These are phyloP conservation scores for Ianthella basta DNA, from an alignment of 37 sponge, comb jelly and placozoan species.

Conservation along the genomic window DNA sequence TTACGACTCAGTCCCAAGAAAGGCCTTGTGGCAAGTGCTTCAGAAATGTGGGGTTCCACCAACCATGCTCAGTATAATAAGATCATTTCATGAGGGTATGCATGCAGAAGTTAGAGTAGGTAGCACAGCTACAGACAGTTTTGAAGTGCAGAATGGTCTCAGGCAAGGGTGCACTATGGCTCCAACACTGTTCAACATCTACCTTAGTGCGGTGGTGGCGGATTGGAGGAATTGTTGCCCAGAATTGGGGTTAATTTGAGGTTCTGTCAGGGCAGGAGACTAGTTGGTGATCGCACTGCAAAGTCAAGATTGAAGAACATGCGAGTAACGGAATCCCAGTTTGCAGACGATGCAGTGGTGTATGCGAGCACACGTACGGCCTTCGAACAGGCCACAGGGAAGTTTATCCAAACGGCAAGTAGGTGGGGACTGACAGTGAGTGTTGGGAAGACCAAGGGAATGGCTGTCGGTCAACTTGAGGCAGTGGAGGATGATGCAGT, in stretches of 20 bases:
- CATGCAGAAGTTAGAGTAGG: constrained; percentile 1
- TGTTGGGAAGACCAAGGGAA: constrained; percentile 18
- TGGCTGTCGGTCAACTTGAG: not conserved
- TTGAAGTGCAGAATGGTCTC: not conserved
- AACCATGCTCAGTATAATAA: not conserved
- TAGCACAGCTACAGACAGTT: not conserved
- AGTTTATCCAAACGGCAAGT: constrained; percentile 1
- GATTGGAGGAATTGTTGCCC: constrained; percentile 22
- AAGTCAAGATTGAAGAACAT: constrained; percentile 21
- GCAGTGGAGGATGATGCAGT: constrained; percentile 12
- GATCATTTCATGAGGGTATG: constrained; percentile 26
- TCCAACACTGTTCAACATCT: constrained; percentile 26
- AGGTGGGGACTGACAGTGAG: constrained; percentile 40
- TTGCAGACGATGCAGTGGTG: constrained; percentile 30
- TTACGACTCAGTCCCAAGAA: not conserved
- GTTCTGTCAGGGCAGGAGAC: constrained; percentile 30
- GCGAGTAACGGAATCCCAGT: constrained; percentile 28
- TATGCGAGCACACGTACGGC: not conserved
- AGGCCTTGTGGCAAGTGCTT: not conserved
- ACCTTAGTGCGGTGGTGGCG: constrained; percentile 44
- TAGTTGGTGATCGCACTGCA: constrained; percentile 41
- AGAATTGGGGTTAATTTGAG: constrained; percentile 26
- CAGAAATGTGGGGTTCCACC: constrained; percentile 6
- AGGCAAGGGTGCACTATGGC: constrained; percentile 34
- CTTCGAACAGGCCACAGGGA: constrained; percentile 13